These are phyloP conservation scores for Neogobius melanostomus DNA, from an alignment of 2,113 vertebrate genomes.

Conservation along the genomic window DNA sequence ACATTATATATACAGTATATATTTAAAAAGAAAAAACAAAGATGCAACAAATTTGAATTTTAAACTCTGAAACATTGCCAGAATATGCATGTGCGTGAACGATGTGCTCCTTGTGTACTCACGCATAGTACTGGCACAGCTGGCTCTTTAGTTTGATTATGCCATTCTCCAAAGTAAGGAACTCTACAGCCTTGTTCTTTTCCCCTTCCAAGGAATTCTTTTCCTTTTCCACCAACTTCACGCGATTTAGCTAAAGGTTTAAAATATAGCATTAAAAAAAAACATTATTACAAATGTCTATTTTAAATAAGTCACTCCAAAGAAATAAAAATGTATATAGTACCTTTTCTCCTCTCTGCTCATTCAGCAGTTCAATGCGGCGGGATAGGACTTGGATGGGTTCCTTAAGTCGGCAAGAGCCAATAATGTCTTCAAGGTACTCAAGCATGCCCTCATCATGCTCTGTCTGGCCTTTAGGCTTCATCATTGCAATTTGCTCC, in stretches of 20 bases:
- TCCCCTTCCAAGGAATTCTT: conserved; percentile 93
- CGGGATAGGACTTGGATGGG: conserved; percentile 85
- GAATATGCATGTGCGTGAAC: neutral
- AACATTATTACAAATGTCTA: neutral
- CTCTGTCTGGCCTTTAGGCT: conserved; percentile 93
- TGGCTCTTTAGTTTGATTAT: conserved; percentile 88
- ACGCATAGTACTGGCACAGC: conserved; percentile 91
- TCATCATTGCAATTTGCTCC: conserved; percentile 99
- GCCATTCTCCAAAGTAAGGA: conserved; percentile 90
- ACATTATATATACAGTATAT: neutral
- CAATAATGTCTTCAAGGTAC: conserved; percentile 95
- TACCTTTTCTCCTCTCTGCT: conserved; percentile 93
- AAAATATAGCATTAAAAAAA: neutral
- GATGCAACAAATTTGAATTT: neutral
- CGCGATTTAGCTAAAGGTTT: conserved; percentile 86
- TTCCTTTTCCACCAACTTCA: conserved; percentile 96
- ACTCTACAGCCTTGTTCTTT: conserved; percentile 91
- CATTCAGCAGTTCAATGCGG: conserved; percentile 89
- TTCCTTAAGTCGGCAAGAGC: conserved; percentile 90
- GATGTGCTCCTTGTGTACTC: conserved; percentile 64
- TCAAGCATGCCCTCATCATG: conserved; percentile 98
- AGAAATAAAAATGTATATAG: neutral
- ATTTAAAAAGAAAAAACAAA: too few relatives aligned
- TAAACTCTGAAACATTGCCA: too few relatives aligned
- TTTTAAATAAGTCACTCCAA: too few relatives aligned